A percentile compares a stretch with the other conserved stretches of the same genome.
Evolutionary conservation across 2,797 vertebrate species (phyloP).

Genomic region (Dermochelys coriacea): DNA sequence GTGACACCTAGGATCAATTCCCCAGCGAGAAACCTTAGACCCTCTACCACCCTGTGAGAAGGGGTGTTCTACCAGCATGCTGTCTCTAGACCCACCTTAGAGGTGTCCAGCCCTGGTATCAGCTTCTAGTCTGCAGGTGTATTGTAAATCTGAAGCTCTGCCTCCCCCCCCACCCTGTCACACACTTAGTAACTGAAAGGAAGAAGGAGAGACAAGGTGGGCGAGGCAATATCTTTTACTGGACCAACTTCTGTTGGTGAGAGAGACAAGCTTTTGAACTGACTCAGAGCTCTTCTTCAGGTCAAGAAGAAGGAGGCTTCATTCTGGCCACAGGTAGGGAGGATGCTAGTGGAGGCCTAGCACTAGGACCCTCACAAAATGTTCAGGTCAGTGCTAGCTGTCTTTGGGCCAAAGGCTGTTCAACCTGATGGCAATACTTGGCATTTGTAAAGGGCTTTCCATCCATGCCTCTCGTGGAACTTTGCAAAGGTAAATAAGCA

Average conservation of each 20-base stretch:
- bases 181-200: background rate
- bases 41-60: background rate
- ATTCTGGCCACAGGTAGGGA: background rate
- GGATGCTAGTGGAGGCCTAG: background rate
- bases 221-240: background rate
- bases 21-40: background rate
- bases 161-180: background rate
- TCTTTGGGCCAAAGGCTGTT: background rate
- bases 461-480: background rate
- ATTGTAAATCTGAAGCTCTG: background rate
- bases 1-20: background rate
- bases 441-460: background rate
- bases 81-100: background rate
- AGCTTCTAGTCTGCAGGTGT: background rate
- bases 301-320: background rate
- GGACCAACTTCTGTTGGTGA: background rate
- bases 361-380: background rate
- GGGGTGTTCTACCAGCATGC: background rate
- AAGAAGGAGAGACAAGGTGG: background rate
- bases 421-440: background rate
- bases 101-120: background rate
- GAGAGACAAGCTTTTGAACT: background rate
- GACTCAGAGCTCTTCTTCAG: background rate
- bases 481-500: background rate
- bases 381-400: accelerated